A percentile compares a stretch with the other conserved stretches of the same genome.
Evolutionary conservation across 2,888 invertebrate genomes (phyloP).

Genomic region (Melitaea athalia): DNA sequence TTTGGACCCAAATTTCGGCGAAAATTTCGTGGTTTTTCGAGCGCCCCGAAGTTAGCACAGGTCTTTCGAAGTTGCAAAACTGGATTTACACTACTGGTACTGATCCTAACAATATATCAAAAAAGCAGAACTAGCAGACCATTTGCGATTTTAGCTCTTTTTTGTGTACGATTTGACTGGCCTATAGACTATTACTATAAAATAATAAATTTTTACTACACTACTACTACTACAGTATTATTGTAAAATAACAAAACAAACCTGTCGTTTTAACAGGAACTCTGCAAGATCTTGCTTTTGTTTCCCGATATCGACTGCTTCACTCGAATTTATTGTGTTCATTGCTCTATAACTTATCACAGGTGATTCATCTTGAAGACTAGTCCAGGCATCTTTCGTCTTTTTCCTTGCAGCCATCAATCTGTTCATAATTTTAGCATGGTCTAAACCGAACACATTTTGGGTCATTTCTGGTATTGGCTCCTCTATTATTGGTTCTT

Average conservation of each 20-base stretch:
- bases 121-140: too few relatives aligned
- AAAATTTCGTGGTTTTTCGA: too few relatives aligned
- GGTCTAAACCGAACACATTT: conserved; percentile 87
- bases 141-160: too few relatives aligned
- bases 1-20: too few relatives aligned
- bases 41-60: too few relatives aligned
- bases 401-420: conserved; percentile 78
- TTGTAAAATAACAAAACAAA: conserved; percentile 38
- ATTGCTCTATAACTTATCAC: conserved; percentile 63
- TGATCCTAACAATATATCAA: too few relatives aligned
- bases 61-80: too few relatives aligned
- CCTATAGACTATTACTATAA: too few relatives aligned
- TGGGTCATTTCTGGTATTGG: conserved; percentile 87
- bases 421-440: conserved; percentile 83
- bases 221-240: neutral
- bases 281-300: conserved; percentile 79
- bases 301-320: conserved; percentile 48
- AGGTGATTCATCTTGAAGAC: conserved; percentile 47
- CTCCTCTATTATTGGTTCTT: conserved; percentile 59
- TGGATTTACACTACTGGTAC: too few relatives aligned
- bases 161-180: too few relatives aligned
- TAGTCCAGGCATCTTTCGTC: conserved; percentile 80
- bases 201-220: too few relatives aligned
- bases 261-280: conserved; percentile 80
- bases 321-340: conserved; percentile 38